Base-by-base conservation (phyloP, 2,888 invertebrate species). In the Cataglyphis cursor region DNA sequence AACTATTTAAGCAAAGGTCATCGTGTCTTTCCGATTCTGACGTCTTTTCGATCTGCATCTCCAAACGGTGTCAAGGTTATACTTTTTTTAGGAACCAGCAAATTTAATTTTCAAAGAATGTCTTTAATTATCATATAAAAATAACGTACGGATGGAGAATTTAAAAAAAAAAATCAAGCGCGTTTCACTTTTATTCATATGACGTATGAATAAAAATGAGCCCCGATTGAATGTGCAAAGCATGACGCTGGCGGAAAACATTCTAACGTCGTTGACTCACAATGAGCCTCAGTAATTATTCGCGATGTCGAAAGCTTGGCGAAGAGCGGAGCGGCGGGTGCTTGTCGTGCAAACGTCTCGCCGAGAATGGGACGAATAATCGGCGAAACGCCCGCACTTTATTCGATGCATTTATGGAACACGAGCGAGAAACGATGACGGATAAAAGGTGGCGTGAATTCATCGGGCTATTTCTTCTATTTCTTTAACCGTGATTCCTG, bases 191-290 rank as follows among this genome's bases (percentile, higher is more conserved):
- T 41, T 65, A 41, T 64, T 38, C 64, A 65, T n/a, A 18, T 35
- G 38, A 41, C 65, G 31, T 48, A 76, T 65, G 72, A 80, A 78
- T 70, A 61, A 80, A 80, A 80, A 70, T 78, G 59, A 78, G 18
- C 21, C 48, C 4, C 21, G 21, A 44, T 41, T 51, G 35, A 28
- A 48, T 35, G 75, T n/a, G 57, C 65, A n/a, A 54, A 61, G 44
- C 48, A 21, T 57, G 68, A 68, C 68, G 70, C 41, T 41, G 70
- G 68, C 70, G 41, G 18, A 75, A 65, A 70, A 59, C 72, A 72
- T 70, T 61, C 59, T 44, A 18, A 72, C 44, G 72, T 57, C 44
- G 76, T 80, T 80, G 78, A 70, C 70, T 80, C 48, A 48, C 78
- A 48, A 72, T 57, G 59, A 72, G 72, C 44, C n/a, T 31, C 72